phyloP scores from a whole-genome alignment of 2,797 vertebrate species.

The Antrozous pallidus region DNA sequence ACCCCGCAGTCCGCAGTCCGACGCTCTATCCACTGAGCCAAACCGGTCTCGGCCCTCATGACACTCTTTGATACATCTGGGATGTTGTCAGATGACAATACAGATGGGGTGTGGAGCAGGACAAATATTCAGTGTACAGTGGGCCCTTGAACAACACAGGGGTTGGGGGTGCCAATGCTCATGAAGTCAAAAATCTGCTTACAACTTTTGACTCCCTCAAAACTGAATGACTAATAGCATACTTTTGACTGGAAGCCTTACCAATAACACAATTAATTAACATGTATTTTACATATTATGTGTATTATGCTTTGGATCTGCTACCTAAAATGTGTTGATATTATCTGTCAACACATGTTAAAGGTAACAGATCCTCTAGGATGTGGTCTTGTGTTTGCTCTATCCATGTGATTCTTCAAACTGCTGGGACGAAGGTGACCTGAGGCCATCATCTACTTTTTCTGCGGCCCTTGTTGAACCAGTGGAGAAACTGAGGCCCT shows the following conservation, averaged over 20 bases:
- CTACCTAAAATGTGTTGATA: too few species aligned
- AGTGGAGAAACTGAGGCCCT: background rate
- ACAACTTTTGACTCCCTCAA: background rate
- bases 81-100: background rate
- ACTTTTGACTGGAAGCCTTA: background rate
- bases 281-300: background rate
- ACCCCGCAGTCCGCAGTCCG: too few species aligned
- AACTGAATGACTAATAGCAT: background rate
- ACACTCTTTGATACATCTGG: background rate
- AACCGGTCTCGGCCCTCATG: too few species aligned
- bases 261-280: background rate
- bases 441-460: background rate
- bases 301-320: too few species aligned
- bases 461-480: background rate
- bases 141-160: background rate
- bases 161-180: background rate
- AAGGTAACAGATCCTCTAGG: background rate
- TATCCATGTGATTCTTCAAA: background rate
- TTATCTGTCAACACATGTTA: fast-evolving
- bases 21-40: too few species aligned
- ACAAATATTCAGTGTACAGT: background rate
- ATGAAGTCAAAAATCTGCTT: background rate
- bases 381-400: background rate
- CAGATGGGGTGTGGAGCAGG: background rate
- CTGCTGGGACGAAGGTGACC: background rate